phyloP scores from a whole-genome alignment of 2,797 vertebrate genomes.

The Petrocephalus sullivani region DNA sequence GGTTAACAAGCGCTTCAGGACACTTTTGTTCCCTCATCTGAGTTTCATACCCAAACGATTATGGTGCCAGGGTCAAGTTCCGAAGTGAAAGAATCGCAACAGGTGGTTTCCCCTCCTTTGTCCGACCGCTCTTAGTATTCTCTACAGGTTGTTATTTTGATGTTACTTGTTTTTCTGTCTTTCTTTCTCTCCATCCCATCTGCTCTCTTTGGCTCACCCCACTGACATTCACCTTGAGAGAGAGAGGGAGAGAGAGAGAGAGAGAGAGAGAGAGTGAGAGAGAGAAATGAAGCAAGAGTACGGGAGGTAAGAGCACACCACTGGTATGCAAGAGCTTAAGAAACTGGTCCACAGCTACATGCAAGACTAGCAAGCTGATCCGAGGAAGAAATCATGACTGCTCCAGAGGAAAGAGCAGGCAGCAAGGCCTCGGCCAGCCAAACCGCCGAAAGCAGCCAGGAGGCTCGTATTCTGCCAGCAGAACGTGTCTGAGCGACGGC shows the following conservation, averaged over 20 bases:
- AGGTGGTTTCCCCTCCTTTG: slow-evolving; percentile 10
- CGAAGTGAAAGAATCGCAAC: not conserved
- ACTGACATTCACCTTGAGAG: slow-evolving; percentile 44
- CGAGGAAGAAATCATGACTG: not conserved
- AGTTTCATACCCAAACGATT: slow-evolving; percentile 19
- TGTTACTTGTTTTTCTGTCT: slow-evolving; percentile 29
- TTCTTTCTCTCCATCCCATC: slow-evolving; percentile 46
- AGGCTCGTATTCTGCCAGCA: slow-evolving; percentile 69
- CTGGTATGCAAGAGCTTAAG: slow-evolving; percentile 25
- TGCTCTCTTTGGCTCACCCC: slow-evolving; percentile 48
- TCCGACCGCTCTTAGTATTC: slow-evolving; percentile 29
- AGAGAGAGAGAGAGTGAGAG: not conserved
- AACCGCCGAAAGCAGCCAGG: slow-evolving; percentile 49
- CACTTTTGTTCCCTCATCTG: slow-evolving; percentile 38
- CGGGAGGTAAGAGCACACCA: slow-evolving; percentile 8
- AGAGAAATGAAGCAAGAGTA: not conserved
- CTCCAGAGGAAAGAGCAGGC: not conserved
- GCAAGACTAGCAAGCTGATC: not conserved
- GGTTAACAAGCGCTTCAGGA: slow-evolving; percentile 41
- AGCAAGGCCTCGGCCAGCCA: slow-evolving; percentile 59
- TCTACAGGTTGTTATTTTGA: slow-evolving; percentile 18
- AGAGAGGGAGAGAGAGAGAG: slow-evolving; percentile 22
- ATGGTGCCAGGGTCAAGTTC: slow-evolving; percentile 27
- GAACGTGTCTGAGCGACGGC: slow-evolving; percentile 65
- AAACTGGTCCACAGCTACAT: not conserved